Conservation (phyloP, 1,140 invertebrate species). For the Hyphantria cunea region DNA sequence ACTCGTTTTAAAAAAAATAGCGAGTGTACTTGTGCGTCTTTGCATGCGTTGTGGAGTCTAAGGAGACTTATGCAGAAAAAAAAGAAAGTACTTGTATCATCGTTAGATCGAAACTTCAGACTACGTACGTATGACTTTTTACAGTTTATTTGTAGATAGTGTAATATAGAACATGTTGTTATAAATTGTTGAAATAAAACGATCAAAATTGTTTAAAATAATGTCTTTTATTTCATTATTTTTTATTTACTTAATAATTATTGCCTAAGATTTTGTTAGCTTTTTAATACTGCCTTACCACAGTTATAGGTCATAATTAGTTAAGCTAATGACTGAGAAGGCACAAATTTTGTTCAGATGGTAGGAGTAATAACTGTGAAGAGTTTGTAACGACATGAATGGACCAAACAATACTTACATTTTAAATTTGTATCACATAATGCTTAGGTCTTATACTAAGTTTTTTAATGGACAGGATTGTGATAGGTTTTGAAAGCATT, state of each 20-base stretch:
- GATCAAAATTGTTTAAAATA: conserved; percentile 66
- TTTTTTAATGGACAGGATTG: conserved; percentile 1
- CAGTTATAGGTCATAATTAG: conserved; percentile 33
- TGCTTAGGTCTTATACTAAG: conserved; percentile 24
- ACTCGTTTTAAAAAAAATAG: no score
- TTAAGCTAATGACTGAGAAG: conserved; percentile 23
- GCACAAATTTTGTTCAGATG: conserved; percentile 22
- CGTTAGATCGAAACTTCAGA: no score
- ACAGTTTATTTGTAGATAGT: conserved; percentile 28
- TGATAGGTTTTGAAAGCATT: conserved; percentile 16
- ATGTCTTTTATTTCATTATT: conserved; percentile 75
- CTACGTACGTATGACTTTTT: no score
- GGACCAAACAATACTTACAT: conserved; percentile 18
- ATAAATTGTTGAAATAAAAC: conserved; percentile 51
- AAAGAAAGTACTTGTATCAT: no score
- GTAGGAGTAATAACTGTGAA: conserved; percentile 11
- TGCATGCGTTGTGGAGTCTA: no score
- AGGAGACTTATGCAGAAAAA: no score
- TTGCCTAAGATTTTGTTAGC: conserved; percentile 46
- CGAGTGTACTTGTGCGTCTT: no score
- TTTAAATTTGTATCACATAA: conserved; percentile 24
- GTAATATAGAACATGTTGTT: conserved; percentile 31
- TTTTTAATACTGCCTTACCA: conserved; percentile 49
- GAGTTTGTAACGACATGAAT: neutral
- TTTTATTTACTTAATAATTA: conserved; percentile 58